phyloP scores from a whole-genome alignment of 2,888 invertebrate species.

The Sturmia bella region DNA sequence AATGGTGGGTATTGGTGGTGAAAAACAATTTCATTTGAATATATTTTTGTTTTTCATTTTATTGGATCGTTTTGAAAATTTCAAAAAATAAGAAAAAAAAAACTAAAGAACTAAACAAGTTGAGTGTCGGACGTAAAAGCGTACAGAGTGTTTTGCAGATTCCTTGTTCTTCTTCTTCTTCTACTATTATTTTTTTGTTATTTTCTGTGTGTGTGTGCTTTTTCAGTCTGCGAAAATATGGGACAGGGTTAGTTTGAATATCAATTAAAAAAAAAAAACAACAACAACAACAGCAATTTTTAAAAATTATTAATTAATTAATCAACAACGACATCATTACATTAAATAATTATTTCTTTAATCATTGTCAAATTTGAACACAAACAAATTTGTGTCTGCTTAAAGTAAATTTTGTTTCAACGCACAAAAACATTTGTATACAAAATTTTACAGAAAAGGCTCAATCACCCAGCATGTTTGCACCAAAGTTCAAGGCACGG shows the following conservation, averaged over 20 bases:
- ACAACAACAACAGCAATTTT: slow-evolving; percentile 16
- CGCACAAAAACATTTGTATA: slow-evolving; percentile 33
- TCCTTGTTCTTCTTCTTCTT: slow-evolving; percentile 51
- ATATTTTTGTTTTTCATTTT: slow-evolving; percentile 40
- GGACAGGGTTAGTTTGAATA: slow-evolving; percentile 82
- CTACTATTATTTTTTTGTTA: slow-evolving; percentile 47
- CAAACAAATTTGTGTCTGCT: slow-evolving; percentile 24
- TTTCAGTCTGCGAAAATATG: slow-evolving; percentile 75
- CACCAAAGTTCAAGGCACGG: slow-evolving; percentile 92
- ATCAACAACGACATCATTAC: slow-evolving; percentile 5
- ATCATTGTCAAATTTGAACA: slow-evolving; percentile 9
- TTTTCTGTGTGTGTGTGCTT: slow-evolving; percentile 59
- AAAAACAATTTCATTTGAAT: slow-evolving; percentile 63
- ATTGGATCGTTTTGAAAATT: slow-evolving; percentile 52
- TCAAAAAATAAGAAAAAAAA: slow-evolving; percentile 42
- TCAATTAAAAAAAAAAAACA: slow-evolving; percentile 21
- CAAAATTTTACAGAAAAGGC: slow-evolving; percentile 83
- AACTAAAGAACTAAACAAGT: slow-evolving; percentile 73
- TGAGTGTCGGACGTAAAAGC: slow-evolving; percentile 79
- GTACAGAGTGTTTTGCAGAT: slow-evolving; percentile 71
- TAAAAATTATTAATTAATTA: slow-evolving; percentile 7
- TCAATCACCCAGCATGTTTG: slow-evolving; percentile 85
- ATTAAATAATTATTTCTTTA: slow-evolving; percentile 3
- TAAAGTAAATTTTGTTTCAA: slow-evolving; percentile 16
- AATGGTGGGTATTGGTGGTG: slow-evolving; percentile 61